These are phyloP conservation scores for Phalacrocorax aristotelis DNA, from an alignment of 2,113 vertebrate species.

Conservation along the genomic window DNA sequence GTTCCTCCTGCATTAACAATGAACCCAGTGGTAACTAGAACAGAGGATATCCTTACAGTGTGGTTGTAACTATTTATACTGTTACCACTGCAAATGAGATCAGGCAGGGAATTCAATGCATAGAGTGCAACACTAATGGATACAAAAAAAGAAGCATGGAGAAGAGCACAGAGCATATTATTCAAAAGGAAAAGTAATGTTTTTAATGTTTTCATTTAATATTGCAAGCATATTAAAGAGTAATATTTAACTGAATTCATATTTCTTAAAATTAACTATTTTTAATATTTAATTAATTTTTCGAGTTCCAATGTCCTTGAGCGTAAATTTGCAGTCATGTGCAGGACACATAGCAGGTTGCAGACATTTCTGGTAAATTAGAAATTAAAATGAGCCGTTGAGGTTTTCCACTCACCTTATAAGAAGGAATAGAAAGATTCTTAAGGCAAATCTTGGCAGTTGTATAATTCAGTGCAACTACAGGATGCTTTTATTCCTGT, in stretches of 20 bases:
- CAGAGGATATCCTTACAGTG: neutral
- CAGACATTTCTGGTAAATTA: rapidly evolving
- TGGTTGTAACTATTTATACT: neutral
- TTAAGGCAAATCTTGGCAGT: neutral
- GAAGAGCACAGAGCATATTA: neutral
- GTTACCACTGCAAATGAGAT: neutral
- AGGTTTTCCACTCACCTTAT: rapidly evolving
- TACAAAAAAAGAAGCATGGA: neutral
- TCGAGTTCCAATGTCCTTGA: neutral
- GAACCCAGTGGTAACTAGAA: neutral
- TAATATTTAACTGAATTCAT: neutral
- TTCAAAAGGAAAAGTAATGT: neutral
- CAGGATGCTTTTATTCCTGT: neutral
- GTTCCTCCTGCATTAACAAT: neutral
- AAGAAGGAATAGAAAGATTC: neutral
- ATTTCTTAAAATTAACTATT: neutral
- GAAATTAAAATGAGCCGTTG: neutral
- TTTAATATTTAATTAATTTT: neutral
- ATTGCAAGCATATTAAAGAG: neutral
- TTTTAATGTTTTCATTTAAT: neutral
- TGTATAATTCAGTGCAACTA: neutral
- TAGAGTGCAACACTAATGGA: too few relatives aligned
- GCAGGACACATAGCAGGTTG: rapidly evolving
- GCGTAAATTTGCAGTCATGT: neutral
- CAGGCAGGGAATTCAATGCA: neutral